phyloP scores from a whole-genome alignment of 2,888 invertebrate genomes.

The Calameuta pallipes region DNA sequence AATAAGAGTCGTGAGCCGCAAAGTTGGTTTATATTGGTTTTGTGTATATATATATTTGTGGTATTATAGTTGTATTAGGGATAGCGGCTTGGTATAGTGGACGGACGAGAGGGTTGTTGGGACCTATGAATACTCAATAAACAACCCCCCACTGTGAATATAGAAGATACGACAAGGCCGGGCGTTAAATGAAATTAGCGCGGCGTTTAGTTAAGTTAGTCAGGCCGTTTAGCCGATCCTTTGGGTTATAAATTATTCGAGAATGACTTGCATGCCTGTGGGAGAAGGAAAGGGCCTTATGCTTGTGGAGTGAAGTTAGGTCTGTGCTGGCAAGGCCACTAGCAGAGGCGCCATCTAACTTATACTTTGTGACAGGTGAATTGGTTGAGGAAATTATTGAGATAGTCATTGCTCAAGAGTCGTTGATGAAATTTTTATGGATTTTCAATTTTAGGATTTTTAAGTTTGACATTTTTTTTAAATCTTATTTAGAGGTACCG shows the following conservation, averaged over 20 bases:
- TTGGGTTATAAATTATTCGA: conserved; percentile 62
- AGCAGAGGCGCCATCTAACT: background rate
- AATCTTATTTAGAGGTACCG: background rate
- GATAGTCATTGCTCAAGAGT: background rate
- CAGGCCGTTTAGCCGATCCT: conserved; percentile 56
- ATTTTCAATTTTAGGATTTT: background rate
- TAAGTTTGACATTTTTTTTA: background rate
- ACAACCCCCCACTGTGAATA: conserved; percentile 46
- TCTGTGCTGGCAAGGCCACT: conserved; percentile 20
- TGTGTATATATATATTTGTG: background rate
- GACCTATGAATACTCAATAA: conserved; percentile 44
- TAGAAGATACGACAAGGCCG: conserved; percentile 40
- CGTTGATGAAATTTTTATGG: background rate
- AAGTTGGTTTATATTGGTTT: background rate
- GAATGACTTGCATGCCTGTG: conserved; percentile 55
- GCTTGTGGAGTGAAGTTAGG: conserved; percentile 8
- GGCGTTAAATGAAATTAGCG: conserved; percentile 64
- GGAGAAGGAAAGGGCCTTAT: conserved; percentile 19
- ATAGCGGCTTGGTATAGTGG: background rate
- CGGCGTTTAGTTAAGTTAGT: conserved; percentile 60
- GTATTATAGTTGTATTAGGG: background rate
- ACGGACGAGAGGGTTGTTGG: conserved; percentile 16
- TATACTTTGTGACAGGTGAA: background rate
- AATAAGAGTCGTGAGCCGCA: background rate
- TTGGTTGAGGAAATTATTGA: background rate